Base-by-base conservation (phyloP, 2,888 invertebrate species). In the Hypena proboscidalis region DNA sequence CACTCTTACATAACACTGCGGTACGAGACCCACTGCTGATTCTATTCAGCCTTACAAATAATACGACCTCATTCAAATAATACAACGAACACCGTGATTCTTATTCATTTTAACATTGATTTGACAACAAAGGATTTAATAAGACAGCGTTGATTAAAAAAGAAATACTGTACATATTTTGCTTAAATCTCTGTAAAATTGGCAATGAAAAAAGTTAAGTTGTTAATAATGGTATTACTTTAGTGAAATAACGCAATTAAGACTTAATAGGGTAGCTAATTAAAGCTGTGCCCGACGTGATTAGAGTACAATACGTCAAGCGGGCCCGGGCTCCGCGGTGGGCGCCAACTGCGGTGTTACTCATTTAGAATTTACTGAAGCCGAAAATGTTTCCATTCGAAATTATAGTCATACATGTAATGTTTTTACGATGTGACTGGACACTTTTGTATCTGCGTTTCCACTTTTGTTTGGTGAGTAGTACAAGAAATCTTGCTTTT, bases 1-100 rank as follows among this genome's bases (percentile, higher is more conserved):
- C 64, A 53, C 56, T 64, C 74, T 87, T 87, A 84, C 84, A 79
- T 87, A 87, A 86, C 73, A 85, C 85, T 87, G 87, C 87, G 87
- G 85, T 79, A 84, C 74, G 64, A 74, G 74, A 74, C 74, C 68
- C 74, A 70, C 63, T 66, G 68, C 61, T 62, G 68, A 67, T 74
- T 71, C 67, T 61, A 67, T 75, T 72, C 66, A 61, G 66, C 58
- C 66, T 72, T 69, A 62, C 63, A 62, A 73, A 68, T 59, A 73
- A 57, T 58, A 31, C 46, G 48, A 57, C 42, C 56, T 44, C 68
- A 65, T 68, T 58, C 39, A 58, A 61, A 61, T 58, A 64, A 42
- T 36, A 41, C 32, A 44, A 35, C 8, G 7, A 22, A 40, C n/a
- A 39, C 38, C 15, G 30, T 3, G 30, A 25, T 37, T 39, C 27